Evolutionary conservation across 2,888 invertebrate genomes (phyloP).

Genomic region (Eretmocerus hayati): DNA sequence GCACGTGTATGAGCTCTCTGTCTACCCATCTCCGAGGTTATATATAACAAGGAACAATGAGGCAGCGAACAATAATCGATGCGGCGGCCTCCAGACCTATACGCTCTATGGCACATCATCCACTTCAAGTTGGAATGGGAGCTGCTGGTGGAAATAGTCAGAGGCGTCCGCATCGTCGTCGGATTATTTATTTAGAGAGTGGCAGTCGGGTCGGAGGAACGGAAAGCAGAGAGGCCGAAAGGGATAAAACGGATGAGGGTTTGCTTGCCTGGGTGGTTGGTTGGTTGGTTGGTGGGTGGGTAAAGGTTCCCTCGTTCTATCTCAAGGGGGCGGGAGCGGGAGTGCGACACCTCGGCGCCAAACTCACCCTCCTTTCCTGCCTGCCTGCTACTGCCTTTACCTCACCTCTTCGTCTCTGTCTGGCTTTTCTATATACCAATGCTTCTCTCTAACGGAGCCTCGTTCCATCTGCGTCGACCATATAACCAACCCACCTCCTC

Average conservation of each 20-base stretch:
- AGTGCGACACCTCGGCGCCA: constrained; percentile 47
- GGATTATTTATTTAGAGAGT: constrained; percentile 16
- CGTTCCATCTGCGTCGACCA: constrained; percentile 33
- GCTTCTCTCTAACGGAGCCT: no score
- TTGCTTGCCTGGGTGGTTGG: constrained; percentile 7
- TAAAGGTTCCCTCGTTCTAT: no score
- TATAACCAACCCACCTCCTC: constrained; percentile 27
- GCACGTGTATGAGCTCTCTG: no score
- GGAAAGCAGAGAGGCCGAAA: constrained; percentile 16
- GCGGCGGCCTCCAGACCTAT: neutral
- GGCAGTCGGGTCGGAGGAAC: neutral
- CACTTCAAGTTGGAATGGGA: no score
- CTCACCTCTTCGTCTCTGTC: constrained; percentile 26
- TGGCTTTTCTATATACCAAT: constrained; percentile 25
- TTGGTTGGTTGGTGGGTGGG: no score
- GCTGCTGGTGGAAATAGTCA: no score
- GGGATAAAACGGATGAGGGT: constrained; percentile 23
- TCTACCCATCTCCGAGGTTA: no score
- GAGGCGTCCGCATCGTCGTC: no score
- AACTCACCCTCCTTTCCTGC: constrained; percentile 41
- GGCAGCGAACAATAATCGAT: constrained; percentile 2
- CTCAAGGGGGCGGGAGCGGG: constrained; percentile 7
- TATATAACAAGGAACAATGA: neutral
- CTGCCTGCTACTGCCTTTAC: constrained; percentile 23
- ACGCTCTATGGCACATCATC: no score